A percentile compares a stretch with the other conserved stretches of the same genome.
phyloP scores from a whole-genome alignment of 2,888 invertebrate genomes.

The Coenonympha glycerion region DNA sequence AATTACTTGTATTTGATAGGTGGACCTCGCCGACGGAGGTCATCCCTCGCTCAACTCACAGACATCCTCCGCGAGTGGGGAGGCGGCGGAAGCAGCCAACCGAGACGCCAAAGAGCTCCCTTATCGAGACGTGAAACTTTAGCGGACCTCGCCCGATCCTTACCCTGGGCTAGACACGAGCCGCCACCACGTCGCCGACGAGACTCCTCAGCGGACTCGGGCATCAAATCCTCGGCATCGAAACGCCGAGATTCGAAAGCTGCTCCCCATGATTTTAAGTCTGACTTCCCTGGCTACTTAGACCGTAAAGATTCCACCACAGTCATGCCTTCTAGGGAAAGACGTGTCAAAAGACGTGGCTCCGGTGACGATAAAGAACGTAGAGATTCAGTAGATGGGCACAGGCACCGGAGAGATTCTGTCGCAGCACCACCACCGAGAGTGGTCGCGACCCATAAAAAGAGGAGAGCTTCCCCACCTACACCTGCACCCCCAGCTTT shows the following conservation, averaged over 20 bases:
- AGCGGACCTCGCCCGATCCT: slow-evolving; percentile 88
- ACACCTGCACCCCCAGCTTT: slow-evolving; percentile 69
- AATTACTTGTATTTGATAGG: slow-evolving; percentile 46
- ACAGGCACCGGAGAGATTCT: slow-evolving; percentile 82
- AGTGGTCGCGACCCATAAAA: slow-evolving; percentile 79
- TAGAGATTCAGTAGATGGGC: slow-evolving; percentile 81
- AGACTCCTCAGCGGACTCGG: slow-evolving; percentile 91
- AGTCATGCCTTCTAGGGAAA: slow-evolving; percentile 62
- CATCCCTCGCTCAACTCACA: slow-evolving; percentile 90
- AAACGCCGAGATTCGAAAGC: slow-evolving; percentile 84
- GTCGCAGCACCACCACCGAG: slow-evolving; percentile 76
- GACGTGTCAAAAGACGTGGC: slow-evolving; percentile 74
- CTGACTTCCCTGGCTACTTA: slow-evolving; percentile 84
- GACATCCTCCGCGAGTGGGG: slow-evolving; percentile 93
- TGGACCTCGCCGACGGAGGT: slow-evolving; percentile 83
- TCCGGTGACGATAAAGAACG: slow-evolving; percentile 78
- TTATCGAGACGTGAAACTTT: slow-evolving; percentile 89
- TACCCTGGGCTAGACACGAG: slow-evolving; percentile 85
- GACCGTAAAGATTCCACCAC: slow-evolving; percentile 80
- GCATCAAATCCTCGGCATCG: slow-evolving; percentile 84
- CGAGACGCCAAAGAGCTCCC: slow-evolving; percentile 77
- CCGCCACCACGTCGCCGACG: slow-evolving; percentile 82
- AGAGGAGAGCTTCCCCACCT: slow-evolving; percentile 65
- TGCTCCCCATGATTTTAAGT: slow-evolving; percentile 78
- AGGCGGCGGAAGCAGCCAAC: slow-evolving; percentile 77